Conservation (phyloP, 2,888 invertebrate genomes). For the Dugesia japonica region DNA sequence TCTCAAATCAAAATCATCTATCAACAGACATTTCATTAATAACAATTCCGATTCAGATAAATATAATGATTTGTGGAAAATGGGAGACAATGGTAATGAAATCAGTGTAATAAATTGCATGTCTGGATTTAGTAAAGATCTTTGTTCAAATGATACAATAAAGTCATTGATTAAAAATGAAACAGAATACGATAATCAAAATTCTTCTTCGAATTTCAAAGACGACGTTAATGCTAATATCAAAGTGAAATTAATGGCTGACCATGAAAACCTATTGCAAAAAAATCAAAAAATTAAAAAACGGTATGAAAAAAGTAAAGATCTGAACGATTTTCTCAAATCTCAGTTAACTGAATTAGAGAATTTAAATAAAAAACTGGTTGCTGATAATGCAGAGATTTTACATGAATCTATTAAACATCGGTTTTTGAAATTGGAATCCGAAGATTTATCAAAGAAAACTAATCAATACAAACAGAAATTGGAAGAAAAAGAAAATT, state of each 20-base stretch:
- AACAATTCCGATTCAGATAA: background rate
- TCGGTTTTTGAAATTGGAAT: conserved; percentile 27
- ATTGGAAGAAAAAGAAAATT: conserved; percentile 22
- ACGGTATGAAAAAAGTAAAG: background rate
- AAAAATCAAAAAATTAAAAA: background rate
- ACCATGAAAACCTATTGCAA: background rate
- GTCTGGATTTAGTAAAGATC: background rate
- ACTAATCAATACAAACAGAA: conserved; percentile 11
- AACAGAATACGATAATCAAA: background rate
- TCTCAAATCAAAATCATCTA: background rate
- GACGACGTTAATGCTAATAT: background rate
- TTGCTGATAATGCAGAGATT: background rate
- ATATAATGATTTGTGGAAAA: background rate
- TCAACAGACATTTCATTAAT: background rate
- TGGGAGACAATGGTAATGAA: background rate
- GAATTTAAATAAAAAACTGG: background rate
- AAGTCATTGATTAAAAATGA: background rate
- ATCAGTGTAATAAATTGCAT: background rate
- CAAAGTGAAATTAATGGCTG: background rate
- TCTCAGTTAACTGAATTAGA: background rate
- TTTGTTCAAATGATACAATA: background rate
- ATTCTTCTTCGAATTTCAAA: background rate
- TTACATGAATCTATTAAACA: conserved; percentile 21
- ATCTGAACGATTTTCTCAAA: background rate
- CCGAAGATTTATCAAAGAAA: conserved; percentile 25